Conservation (phyloP, 1,140 invertebrate genomes). For the Callitettix versicolor region DNA sequence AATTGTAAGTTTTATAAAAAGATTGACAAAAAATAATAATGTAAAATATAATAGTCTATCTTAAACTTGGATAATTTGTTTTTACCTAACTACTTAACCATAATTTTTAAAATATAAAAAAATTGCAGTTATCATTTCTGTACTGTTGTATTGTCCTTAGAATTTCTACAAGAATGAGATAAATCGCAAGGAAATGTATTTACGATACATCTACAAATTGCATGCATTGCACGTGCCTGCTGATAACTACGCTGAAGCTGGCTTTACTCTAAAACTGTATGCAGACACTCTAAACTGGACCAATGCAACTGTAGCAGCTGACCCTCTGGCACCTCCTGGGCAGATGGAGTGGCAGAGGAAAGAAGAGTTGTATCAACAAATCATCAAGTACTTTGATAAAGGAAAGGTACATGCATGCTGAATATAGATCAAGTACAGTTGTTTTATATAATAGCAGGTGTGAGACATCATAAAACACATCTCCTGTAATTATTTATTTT, state of each 20-base stretch:
- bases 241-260: slow-evolving; percentile 93
- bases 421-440: no score
- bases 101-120: no score
- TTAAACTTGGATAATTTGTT: no score
- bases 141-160: slow-evolving; percentile 44
- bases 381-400: slow-evolving; percentile 87
- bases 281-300: slow-evolving; percentile 85
- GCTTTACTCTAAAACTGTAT: slow-evolving; percentile 88
- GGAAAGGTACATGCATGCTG: slow-evolving; percentile 65
- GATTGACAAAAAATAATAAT: no score
- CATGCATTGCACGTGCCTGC: slow-evolving; percentile 87
- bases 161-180: slow-evolving; percentile 97
- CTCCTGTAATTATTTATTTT: slow-evolving; percentile 1
- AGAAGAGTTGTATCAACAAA: slow-evolving; percentile 81
- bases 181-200: slow-evolving; percentile 90
- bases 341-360: slow-evolving; percentile 87
- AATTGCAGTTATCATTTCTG: no score
- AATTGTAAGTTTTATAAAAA: no score
- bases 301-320: slow-evolving; percentile 46
- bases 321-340: slow-evolving; percentile 44
- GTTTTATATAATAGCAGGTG: slow-evolving; percentile 1
- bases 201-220: slow-evolving; percentile 93
- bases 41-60: no score
- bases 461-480: not conserved
- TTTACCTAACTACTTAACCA: no score